Evolutionary conservation across 2,888 invertebrate species (phyloP).

Genomic region (Scaptomyza reducta): DNA sequence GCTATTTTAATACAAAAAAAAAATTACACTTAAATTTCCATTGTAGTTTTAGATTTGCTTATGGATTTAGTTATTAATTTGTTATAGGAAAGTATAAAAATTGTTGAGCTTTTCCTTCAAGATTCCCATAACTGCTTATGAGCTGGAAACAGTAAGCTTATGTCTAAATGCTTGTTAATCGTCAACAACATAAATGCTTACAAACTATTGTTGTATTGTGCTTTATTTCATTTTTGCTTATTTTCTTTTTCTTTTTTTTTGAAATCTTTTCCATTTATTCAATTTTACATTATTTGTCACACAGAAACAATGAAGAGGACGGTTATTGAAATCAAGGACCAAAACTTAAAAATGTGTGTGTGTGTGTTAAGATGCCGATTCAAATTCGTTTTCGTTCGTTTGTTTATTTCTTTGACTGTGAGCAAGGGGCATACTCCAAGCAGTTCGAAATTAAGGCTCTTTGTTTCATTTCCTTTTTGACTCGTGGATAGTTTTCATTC

Average conservation of each 20-base stretch:
- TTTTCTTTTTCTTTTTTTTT: neutral
- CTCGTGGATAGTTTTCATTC: constrained; percentile 3
- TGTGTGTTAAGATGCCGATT: constrained; percentile 37
- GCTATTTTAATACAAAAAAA: constrained; percentile 25
- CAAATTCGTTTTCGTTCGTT: constrained; percentile 26
- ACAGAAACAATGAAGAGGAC: constrained; percentile 79
- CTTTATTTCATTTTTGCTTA: constrained; percentile 1
- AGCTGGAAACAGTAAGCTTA: constrained; percentile 37
- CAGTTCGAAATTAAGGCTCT: constrained; percentile 47
- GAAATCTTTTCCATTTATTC: constrained; percentile 7
- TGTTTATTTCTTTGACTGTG: constrained; percentile 51
- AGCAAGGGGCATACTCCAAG: constrained; percentile 66
- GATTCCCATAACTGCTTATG: constrained; percentile 28
- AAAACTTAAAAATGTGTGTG: constrained; percentile 23
- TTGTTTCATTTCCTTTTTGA: constrained; percentile 5
- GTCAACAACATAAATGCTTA: constrained; percentile 24
- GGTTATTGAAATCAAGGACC: constrained; percentile 70
- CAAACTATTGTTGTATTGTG: constrained; percentile 10
- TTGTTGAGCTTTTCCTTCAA: constrained; percentile 58
- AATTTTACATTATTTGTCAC: constrained; percentile 76
- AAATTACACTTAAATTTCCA: constrained; percentile 17
- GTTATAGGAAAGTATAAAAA: constrained; percentile 77
- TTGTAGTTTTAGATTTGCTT: constrained; percentile 5
- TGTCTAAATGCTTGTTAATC: constrained; percentile 11
- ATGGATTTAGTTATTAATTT: constrained; percentile 6